A percentile compares a stretch with the other conserved stretches of the same genome.
Conservation (phyloP, 2,888 invertebrate species). For the Drosophila multiciliata region DNA sequence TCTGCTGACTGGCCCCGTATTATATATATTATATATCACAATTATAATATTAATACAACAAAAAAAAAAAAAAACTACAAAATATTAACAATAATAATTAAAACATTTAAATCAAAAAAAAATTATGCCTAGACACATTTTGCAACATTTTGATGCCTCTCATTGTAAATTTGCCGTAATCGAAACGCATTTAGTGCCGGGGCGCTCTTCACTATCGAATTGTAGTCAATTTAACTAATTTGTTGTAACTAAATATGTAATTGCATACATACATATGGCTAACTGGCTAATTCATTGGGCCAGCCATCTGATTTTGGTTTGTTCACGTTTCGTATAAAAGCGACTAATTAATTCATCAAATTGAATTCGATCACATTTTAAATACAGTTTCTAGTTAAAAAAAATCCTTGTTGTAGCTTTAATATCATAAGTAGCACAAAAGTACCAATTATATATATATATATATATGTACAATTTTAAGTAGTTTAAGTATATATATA, state of each 20-base stretch:
- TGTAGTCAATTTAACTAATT: slow-evolving; percentile 40
- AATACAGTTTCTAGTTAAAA: slow-evolving; percentile 36
- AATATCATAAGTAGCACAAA: slow-evolving; percentile 30
- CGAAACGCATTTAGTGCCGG: slow-evolving; percentile 56
- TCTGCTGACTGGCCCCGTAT: slow-evolving; percentile 19
- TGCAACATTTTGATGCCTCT: slow-evolving; percentile 40
- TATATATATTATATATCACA: slow-evolving; percentile 9
- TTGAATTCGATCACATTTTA: slow-evolving; percentile 53
- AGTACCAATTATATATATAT: not conserved
- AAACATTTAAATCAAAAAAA: not conserved
- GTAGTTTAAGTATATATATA: slow-evolving; percentile 48
- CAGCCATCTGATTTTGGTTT: slow-evolving; percentile 69
- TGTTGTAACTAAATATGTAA: slow-evolving; percentile 36
- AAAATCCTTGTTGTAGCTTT: slow-evolving; percentile 45
- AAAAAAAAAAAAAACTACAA: not conserved
- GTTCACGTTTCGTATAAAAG: slow-evolving; percentile 69
- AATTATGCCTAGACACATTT: slow-evolving; percentile 29
- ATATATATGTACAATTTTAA: slow-evolving; percentile 33
- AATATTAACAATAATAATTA: not conserved
- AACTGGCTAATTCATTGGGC: slow-evolving; percentile 36
- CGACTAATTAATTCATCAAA: slow-evolving; percentile 33
- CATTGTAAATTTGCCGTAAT: slow-evolving; percentile 60
- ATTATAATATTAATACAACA: not conserved
- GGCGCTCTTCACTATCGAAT: slow-evolving; percentile 48
- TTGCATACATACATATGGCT: slow-evolving; percentile 24